These are phyloP conservation scores for Ochropleura plecta DNA, from an alignment of 2,888 invertebrate species.

Conservation along the genomic window DNA sequence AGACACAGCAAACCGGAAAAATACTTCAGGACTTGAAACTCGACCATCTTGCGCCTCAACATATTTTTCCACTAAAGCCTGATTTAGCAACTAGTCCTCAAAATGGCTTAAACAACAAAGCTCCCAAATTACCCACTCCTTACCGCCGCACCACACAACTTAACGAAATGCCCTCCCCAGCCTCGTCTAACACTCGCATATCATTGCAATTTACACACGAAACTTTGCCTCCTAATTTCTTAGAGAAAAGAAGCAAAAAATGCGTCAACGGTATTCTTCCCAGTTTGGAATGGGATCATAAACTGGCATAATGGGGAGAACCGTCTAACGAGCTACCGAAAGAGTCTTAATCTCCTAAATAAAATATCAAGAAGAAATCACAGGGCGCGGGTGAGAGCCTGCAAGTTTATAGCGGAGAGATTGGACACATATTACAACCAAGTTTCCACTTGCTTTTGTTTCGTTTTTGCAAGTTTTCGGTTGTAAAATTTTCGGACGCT, in stretches of 20 bases:
- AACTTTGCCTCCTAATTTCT: conserved; percentile 74
- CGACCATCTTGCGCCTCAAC: neutral
- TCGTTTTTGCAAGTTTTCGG: conserved; percentile 54
- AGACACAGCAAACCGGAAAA: neutral
- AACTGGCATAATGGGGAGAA: conserved; percentile 83
- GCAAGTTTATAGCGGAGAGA: conserved; percentile 78
- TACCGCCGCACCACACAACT: conserved; percentile 20
- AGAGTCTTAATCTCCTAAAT: conserved; percentile 85
- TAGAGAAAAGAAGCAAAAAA: conserved; percentile 68
- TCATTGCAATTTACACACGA: conserved; percentile 76
- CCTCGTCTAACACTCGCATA: conserved; percentile 61
- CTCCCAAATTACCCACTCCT: conserved; percentile 21
- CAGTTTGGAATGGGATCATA: conserved; percentile 81
- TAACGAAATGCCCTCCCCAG: conserved; percentile 32
- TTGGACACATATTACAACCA: conserved; percentile 74
- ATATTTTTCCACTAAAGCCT: conserved; percentile 22
- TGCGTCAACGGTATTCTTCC: conserved; percentile 78
- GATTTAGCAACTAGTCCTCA: conserved; percentile 6
- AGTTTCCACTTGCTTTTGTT: conserved; percentile 47
- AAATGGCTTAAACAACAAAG: conserved; percentile 26
- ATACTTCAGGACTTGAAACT: neutral
- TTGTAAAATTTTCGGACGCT: conserved; percentile 38
- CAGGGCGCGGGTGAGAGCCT: conserved; percentile 72
- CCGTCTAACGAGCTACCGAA: conserved; percentile 80
- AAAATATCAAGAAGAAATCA: conserved; percentile 89